Conservation (phyloP, 2,888 invertebrate species). For the Alloplasta piceator region DNA sequence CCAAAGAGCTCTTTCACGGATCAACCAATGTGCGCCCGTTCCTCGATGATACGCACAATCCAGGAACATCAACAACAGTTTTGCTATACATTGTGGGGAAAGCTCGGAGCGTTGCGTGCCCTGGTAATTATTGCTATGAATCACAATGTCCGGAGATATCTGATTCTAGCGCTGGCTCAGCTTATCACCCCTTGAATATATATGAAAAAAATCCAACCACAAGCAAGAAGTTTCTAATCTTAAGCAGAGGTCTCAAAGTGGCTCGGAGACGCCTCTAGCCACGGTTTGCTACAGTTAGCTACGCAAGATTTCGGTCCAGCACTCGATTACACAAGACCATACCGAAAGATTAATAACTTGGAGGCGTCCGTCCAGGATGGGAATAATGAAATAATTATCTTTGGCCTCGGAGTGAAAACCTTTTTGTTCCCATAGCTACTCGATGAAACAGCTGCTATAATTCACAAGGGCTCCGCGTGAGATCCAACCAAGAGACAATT, state of each 20-base stretch:
- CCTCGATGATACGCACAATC: conserved; percentile 15
- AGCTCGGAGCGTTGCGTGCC: conserved; percentile 64
- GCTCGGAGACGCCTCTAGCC: background rate
- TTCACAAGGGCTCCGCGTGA: conserved; percentile 37
- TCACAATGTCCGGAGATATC: too few species aligned
- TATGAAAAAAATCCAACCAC: conserved; percentile 8
- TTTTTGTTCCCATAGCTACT: conserved; percentile 15
- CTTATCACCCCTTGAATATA: too few species aligned
- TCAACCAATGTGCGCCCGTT: background rate
- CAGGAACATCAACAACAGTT: conserved; percentile 43
- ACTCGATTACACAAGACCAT: conserved; percentile 36
- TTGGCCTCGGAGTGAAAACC: background rate
- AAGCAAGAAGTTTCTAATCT: conserved; percentile 57
- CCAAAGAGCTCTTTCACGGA: conserved; percentile 41
- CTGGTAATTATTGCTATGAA: conserved; percentile 72
- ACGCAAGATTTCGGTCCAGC: conserved; percentile 23
- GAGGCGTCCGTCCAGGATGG: background rate
- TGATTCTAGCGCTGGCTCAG: too few species aligned
- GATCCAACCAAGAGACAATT: conserved; percentile 38
- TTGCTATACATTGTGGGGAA: conserved; percentile 34
- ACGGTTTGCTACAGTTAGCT: too few species aligned
- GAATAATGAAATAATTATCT: conserved; percentile 52
- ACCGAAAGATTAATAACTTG: conserved; percentile 46
- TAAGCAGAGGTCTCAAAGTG: conserved; percentile 37
- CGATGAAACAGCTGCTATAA: conserved; percentile 42